Conservation (phyloP, 2,888 invertebrate species). For the Pterostichus niger region DNA sequence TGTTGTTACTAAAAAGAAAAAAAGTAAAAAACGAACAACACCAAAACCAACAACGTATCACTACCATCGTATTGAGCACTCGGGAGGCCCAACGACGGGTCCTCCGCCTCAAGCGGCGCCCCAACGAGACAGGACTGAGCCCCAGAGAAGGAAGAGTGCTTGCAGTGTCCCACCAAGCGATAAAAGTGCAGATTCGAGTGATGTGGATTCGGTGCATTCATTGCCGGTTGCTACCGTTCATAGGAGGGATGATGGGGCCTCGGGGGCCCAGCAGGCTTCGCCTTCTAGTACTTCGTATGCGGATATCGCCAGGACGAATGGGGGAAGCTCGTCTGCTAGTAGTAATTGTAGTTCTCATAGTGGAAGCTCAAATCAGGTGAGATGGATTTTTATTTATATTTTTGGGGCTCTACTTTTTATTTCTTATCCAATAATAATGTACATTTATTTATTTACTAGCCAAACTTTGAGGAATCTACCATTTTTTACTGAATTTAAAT, state of each 20-base stretch:
- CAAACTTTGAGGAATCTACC: no score
- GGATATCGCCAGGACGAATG: slow-evolving; percentile 85
- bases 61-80: slow-evolving; percentile 1
- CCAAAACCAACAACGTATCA: slow-evolving; percentile 73
- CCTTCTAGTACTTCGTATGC: slow-evolving; percentile 83
- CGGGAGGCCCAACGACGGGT: neutral
- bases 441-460: no score
- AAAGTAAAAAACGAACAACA: slow-evolving; percentile 84
- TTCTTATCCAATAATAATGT: no score
- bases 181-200: slow-evolving; percentile 89
- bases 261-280: slow-evolving; percentile 78
- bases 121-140: slow-evolving; percentile 52
- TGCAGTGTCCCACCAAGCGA: slow-evolving; percentile 90
- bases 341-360: slow-evolving; percentile 51
- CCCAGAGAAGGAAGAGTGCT: slow-evolving; percentile 83
- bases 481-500: no score
- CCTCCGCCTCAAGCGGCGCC: neutral
- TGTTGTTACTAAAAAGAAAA: slow-evolving; percentile 90
- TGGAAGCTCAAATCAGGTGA: slow-evolving; percentile 12
- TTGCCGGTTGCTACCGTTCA: slow-evolving; percentile 76
- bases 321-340: slow-evolving; percentile 35
- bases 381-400: neutral
- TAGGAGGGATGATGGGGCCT: neutral
- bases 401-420: neutral
- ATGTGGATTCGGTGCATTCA: slow-evolving; percentile 91